Percentiles rank a stretch among this genome's conserved stretches.
Conservation (phyloP, 2,113 vertebrate genomes). For the Gallinago paraguaiae region DNA sequence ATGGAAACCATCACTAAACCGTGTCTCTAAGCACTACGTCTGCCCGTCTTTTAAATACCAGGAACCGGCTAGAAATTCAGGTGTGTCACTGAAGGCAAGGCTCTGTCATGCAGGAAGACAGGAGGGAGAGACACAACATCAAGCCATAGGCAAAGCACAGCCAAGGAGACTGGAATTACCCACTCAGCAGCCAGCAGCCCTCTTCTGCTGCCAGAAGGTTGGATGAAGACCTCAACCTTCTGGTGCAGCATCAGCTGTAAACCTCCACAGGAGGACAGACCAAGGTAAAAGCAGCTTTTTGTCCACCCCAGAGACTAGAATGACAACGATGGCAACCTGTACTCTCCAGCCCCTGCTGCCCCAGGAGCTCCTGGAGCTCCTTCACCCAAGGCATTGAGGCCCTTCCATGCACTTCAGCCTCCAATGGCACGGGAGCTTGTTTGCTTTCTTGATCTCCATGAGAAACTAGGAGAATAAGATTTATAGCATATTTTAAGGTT, state of each 20-base stretch:
- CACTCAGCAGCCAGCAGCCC: background rate
- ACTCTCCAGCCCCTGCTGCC: background rate
- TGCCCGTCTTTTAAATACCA: too few relatives aligned
- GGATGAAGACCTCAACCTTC: background rate
- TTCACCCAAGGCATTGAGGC: too few relatives aligned
- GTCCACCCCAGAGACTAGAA: background rate
- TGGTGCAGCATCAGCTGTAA: background rate
- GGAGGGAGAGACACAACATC: background rate
- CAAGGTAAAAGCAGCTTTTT: background rate
- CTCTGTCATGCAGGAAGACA: background rate
- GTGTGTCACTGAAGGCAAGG: background rate
- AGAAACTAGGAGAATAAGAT: constrained; percentile 12
- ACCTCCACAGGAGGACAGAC: rapidly evolving
- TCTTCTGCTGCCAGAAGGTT: background rate
- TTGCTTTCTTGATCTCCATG: background rate
- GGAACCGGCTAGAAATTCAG: background rate
- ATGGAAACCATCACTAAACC: too few relatives aligned
- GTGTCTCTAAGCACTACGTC: too few relatives aligned
- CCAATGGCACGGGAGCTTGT: rapidly evolving
- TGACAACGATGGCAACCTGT: too few relatives aligned
- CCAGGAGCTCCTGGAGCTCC: background rate
- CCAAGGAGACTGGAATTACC: too few relatives aligned
- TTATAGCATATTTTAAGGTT: constrained; percentile 63
- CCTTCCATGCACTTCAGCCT: background rate
- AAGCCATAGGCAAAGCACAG: background rate